Evolutionary conservation across 2,888 invertebrate genomes (phyloP).

Genomic region (Galerucella pusilla): DNA sequence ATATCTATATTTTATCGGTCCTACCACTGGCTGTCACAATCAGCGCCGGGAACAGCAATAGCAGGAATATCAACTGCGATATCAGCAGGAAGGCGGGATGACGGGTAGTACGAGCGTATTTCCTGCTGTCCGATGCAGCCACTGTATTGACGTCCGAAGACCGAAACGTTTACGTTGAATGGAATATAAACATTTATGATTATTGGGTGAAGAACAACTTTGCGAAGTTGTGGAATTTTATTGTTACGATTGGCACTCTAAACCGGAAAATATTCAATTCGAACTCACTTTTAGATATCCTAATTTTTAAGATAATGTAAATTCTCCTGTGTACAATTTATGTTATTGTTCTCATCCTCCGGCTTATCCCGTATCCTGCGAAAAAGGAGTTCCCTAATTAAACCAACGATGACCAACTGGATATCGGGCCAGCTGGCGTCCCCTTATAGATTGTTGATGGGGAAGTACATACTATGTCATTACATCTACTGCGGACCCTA

Average conservation of each 20-base stretch:
- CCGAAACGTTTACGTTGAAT: constrained; percentile 59
- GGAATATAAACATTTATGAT: constrained; percentile 62
- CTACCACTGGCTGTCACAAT: constrained; percentile 53
- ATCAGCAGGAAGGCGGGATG: constrained; percentile 52
- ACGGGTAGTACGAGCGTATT: constrained; percentile 60
- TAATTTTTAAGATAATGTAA: too few relatives aligned
- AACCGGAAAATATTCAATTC: too few relatives aligned
- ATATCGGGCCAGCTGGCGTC: constrained; percentile 48
- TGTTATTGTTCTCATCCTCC: constrained; percentile 1
- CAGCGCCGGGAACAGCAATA: constrained; percentile 46
- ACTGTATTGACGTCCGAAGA: constrained; percentile 53
- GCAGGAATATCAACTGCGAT: constrained; percentile 51
- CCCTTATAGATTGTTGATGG: constrained; percentile 41
- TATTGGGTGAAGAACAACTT: constrained; percentile 41
- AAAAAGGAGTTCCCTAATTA: constrained; percentile 47
- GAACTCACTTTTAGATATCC: too few relatives aligned
- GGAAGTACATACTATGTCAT: constrained; percentile 36
- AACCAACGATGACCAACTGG: constrained; percentile 49
- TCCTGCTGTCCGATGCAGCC: constrained; percentile 61
- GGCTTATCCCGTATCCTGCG: constrained; percentile 24
- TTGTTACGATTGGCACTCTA: background rate
- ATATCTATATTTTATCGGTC: constrained; percentile 34
- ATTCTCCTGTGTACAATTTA: background rate
- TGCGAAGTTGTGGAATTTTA: background rate
- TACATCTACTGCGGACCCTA: constrained; percentile 33